Evolutionary conservation across 2,888 invertebrate genomes (phyloP).

Genomic region (Pterobdella sp.): DNA sequence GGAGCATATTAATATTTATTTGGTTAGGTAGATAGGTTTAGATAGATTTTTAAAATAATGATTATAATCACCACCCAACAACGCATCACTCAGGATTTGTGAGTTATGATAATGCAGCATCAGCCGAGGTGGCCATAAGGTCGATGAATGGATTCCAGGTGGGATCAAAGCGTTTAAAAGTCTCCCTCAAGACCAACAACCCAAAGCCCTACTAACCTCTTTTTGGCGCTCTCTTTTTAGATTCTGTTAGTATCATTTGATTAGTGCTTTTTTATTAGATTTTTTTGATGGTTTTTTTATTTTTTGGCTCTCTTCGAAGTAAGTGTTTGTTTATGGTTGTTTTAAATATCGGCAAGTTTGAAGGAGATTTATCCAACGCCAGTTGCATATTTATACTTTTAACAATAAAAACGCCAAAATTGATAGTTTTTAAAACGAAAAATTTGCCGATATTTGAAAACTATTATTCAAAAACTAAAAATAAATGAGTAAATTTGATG

Average conservation of each 20-base stretch:
- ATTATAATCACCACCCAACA: not conserved
- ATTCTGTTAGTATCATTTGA: not conserved
- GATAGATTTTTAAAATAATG: not conserved
- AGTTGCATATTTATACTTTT: no score
- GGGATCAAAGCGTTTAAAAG: constrained; percentile 30
- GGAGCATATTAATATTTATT: not conserved
- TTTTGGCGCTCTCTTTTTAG: not conserved
- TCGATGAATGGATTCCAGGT: constrained; percentile 31
- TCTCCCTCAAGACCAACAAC: constrained; percentile 31
- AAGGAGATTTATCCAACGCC: no score
- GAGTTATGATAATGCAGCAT: constrained; percentile 24
- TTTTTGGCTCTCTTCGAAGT: not conserved
- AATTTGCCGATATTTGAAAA: no score
- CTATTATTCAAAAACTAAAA: no score
- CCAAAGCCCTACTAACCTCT: constrained; percentile 29
- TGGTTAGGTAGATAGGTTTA: not conserved
- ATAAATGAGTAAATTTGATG: no score
- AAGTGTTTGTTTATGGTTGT: not conserved
- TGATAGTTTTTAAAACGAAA: no score
- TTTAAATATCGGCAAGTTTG: no score
- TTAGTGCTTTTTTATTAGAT: not conserved
- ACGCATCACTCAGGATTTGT: constrained; percentile 26
- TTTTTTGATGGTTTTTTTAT: not conserved
- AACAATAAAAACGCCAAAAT: no score
- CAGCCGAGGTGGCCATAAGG: constrained; percentile 30